Base-by-base conservation (phyloP, 2,113 vertebrate genomes). In the Malurus elegans region DNA sequence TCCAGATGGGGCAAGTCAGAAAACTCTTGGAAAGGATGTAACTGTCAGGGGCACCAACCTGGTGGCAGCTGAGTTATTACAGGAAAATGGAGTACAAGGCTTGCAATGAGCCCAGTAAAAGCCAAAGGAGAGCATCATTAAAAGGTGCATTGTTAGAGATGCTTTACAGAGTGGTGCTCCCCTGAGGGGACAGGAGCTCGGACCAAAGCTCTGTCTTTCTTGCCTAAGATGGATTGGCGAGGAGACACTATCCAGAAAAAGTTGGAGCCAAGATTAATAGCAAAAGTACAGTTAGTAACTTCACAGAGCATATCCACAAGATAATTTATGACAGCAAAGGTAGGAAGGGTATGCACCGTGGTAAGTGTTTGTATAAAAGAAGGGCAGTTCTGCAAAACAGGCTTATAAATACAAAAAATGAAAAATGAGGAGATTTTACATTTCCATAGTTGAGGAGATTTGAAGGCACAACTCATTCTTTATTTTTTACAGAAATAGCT, bases 31-130 rank as follows among this genome's bases (percentile, higher is more conserved):
- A 57, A 83, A 88, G 90, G 85, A 90, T 60, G 75, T 86, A 90
- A 74, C 82, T 90, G 93, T 93, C 93, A 88, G 67, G 79, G 94
- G 81, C 75, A 86, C 71, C 93, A 95, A 50, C 69, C 16, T 71
- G 72, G 86, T 88, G 60, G 91, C 72, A 86, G 79, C n/a, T 96
- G 94, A 95, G 72, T 95, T 96, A 95, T 94, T 95, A 74, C 64
- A 86, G 72, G 93, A 89, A 92, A 96, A 96, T 92, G 45, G 90
- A 93, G 92, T 92, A 81, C 75, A 69, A 82, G 89, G 8, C 91
- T 92, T 87, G 84, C 89, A 78, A 71, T 40, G 48, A 94, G 82
- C 29, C 72, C 4, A 6, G 90, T 66, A 88, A 92, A 96, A 95
- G 40, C 45, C 51, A 87, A 95, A 84, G 38, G 26, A 78, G 40